A percentile compares a stretch with the other conserved stretches of the same genome.
These are phyloP conservation scores for Thera obeliscata DNA, from an alignment of 2,888 invertebrate species.

Conservation along the genomic window DNA sequence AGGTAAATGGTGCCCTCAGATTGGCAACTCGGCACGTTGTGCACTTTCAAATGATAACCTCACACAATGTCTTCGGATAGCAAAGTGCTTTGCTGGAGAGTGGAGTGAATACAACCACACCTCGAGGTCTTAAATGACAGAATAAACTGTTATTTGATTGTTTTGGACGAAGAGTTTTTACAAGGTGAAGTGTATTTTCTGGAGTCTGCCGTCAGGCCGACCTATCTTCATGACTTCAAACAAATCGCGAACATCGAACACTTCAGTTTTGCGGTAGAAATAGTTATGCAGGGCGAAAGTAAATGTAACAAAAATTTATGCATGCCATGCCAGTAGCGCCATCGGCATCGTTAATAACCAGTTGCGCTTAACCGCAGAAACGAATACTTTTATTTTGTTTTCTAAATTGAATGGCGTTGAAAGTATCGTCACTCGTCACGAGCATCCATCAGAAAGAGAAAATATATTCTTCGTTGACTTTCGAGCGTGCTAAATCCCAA, in stretches of 20 bases:
- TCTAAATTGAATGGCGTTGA: constrained; percentile 52
- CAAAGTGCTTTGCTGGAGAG: too few relatives aligned
- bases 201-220: too few relatives aligned
- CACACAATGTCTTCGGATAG: too few relatives aligned
- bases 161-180: too few relatives aligned
- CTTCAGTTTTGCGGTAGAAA: constrained; percentile 18
- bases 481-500: constrained; percentile 46
- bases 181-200: too few relatives aligned
- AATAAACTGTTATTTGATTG: too few relatives aligned
- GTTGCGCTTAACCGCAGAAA: constrained; percentile 38
- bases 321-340: constrained; percentile 29
- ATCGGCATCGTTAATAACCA: constrained; percentile 31
- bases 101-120: too few relatives aligned
- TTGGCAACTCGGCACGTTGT: too few relatives aligned
- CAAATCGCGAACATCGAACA: constrained; percentile 2
- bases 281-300: constrained; percentile 30
- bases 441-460: constrained; percentile 58
- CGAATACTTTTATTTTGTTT: constrained; percentile 44
- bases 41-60: too few relatives aligned
- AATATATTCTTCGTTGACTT: constrained; percentile 52
- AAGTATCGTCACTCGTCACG: constrained; percentile 55
- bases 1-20: neutral
- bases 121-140: too few relatives aligned
- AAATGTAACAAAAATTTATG: constrained; percentile 31
- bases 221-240: too few relatives aligned